Base-by-base conservation (phyloP, 37 sponge, comb jelly and placozoan species). In the Amphimedon queenslandica region DNA sequence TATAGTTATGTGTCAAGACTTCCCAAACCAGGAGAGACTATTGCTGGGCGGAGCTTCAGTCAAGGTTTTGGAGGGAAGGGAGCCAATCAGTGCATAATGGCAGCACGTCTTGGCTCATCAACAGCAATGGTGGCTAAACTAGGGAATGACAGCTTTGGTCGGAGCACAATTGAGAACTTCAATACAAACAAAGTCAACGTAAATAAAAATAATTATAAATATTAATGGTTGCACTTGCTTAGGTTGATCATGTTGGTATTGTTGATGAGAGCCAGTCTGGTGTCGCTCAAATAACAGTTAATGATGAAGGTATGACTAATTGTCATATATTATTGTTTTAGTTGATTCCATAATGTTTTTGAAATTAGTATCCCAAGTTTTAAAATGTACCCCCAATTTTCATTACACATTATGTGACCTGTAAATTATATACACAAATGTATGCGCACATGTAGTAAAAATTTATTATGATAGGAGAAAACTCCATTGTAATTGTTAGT, bases 1-100 rank as follows among this genome's bases (percentile, higher is more conserved):
- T 79, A 1, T 66, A 94, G 95, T 42, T 98, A 98, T 71, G 93
- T 94, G 0, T 74, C 92, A 16, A 51, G 84, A 0, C 72, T 94
- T 30, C 95, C 99, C 4, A 82, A 77, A 35, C 95, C 87, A 20
- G 99, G 99, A n/a, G 99, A 98, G 69, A 98, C 99, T 28, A 71
- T 98, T 37, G 64, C 75, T 32, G 95, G 99, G 2, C 60, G 63
- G 70, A 69, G 73, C 36, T 92, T 98, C 69, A 68, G 64, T 38
- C 80, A 51, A 3, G 99, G 99, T 23, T 98, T 89, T 67, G 99
- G 99, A 20, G 99, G 99, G 31, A 98, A 98, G 68, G 99, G 99
- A 34, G 99, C 99, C 40, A 98, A 98, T 74, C 99, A 98, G 85
- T 94, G 96, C 60, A 86, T 98, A 20, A 94, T 92, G 95, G 93